A percentile compares a stretch with the other conserved stretches of the same genome.
These are phyloP conservation scores for Drosophila nasuta DNA, from an alignment of 1,140 invertebrate genomes.

Conservation along the genomic window DNA sequence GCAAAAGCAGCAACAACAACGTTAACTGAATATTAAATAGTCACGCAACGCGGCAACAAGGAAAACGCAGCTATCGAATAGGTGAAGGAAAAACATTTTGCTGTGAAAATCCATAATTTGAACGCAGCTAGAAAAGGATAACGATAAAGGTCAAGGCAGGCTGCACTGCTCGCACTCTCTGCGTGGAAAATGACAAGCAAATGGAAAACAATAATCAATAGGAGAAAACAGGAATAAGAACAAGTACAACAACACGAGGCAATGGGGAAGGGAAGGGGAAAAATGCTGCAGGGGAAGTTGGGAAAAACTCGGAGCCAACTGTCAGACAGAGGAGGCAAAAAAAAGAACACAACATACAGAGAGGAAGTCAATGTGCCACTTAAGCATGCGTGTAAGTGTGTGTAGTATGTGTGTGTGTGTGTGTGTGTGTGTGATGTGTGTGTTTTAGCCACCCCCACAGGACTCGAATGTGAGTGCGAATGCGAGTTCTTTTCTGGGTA, in stretches of 20 bases:
- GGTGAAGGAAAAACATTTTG: conserved; percentile 24
- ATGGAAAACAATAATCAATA: conserved; percentile 61
- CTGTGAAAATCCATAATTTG: conserved; percentile 32
- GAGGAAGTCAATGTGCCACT: conserved; percentile 19
- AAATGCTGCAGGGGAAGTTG: background rate
- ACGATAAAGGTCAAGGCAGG: conserved; percentile 50
- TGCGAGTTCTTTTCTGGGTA: conserved; percentile 48
- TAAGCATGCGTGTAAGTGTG: conserved; percentile 11
- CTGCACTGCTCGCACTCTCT: conserved; percentile 10
- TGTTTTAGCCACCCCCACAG: background rate
- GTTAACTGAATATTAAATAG: conserved; percentile 59
- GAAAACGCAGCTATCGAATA: conserved; percentile 32
- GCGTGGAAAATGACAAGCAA: conserved; percentile 33
- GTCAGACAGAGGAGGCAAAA: background rate
- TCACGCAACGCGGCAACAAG: conserved; percentile 57
- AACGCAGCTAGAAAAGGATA: conserved; percentile 42
- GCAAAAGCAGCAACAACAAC: conserved; percentile 33
- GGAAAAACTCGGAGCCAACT: conserved; percentile 5
- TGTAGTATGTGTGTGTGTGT: conserved; percentile 4
- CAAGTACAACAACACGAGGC: background rate
- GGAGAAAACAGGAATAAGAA: conserved; percentile 8
- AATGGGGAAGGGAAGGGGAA: background rate
- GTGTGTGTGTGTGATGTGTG: conserved; percentile 8
- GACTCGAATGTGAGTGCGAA: background rate
- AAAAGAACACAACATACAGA: background rate